Evolutionary conservation across 2,888 invertebrate genomes (phyloP).

Genomic region (Meiosimyza decipiens): DNA sequence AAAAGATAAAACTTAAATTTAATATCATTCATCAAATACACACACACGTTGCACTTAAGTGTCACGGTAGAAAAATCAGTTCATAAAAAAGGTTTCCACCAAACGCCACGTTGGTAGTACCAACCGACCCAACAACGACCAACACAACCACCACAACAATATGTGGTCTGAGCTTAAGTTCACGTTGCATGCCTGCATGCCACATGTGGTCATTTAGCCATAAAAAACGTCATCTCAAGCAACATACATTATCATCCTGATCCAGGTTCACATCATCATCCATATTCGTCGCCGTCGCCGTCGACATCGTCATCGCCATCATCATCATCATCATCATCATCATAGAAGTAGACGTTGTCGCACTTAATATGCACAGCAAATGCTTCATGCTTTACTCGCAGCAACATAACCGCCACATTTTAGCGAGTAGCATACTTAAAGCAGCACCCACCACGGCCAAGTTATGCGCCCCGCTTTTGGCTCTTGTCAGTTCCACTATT

Average conservation of each 20-base stretch:
- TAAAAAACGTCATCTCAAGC: slow-evolving; percentile 2
- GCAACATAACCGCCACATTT: background rate
- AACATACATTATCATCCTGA: background rate
- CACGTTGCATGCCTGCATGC: too few species aligned
- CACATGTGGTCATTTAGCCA: background rate
- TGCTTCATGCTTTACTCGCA: background rate
- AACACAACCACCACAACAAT: background rate
- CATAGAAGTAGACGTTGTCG: background rate
- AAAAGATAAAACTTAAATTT: too few species aligned
- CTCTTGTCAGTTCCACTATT: background rate
- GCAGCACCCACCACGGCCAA: background rate
- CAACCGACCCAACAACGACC: background rate
- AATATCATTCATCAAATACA: slow-evolving; percentile 3
- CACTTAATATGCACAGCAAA: slow-evolving; percentile 27
- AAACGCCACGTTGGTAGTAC: background rate
- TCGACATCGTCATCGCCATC: background rate
- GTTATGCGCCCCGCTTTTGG: background rate
- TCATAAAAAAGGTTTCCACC: slow-evolving; percentile 7
- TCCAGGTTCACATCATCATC: background rate
- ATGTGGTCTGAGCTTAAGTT: too few species aligned
- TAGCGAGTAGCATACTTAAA: background rate
- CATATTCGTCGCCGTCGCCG: background rate
- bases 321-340: background rate
- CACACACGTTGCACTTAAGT: slow-evolving; percentile 6
- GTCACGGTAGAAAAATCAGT: background rate